phyloP scores from a whole-genome alignment of 1,140 invertebrate species.

The Aphelenchoides besseyi region DNA sequence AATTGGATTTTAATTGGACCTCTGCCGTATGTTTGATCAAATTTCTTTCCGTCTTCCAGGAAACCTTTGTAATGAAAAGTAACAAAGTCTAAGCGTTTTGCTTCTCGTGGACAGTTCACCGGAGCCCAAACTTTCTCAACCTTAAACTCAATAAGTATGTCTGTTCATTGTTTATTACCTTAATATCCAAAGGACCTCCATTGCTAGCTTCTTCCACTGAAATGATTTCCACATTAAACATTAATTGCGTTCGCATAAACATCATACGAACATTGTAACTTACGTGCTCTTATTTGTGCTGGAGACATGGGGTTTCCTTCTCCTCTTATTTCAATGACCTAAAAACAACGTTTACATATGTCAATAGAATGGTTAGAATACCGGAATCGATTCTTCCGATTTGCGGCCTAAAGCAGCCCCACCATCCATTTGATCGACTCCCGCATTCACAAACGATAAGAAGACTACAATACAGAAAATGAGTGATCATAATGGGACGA shows the following conservation, averaged over 20 bases:
- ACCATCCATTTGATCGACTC: neutral
- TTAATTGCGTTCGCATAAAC: too few species aligned
- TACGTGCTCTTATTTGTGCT: conserved; percentile 60
- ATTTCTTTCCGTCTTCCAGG: conserved; percentile 59
- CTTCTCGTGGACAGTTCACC: conserved; percentile 46
- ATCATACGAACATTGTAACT: too few species aligned
- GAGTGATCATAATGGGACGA: too few species aligned
- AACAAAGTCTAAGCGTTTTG: conserved; percentile 56
- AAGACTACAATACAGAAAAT: neutral
- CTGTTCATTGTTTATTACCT: conserved; percentile 40
- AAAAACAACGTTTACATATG: too few species aligned
- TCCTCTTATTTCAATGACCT: conserved; percentile 59
- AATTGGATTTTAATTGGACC: conserved; percentile 58
- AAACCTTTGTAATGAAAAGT: conserved; percentile 63
- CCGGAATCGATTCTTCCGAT: conserved; percentile 55
- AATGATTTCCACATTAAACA: too few species aligned
- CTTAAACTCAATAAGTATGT: conserved; percentile 20
- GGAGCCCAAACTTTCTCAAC: conserved; percentile 55
- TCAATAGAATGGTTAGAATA: too few species aligned
- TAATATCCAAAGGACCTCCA: conserved; percentile 61
- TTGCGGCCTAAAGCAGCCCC: conserved; percentile 31
- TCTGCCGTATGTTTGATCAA: conserved; percentile 60
- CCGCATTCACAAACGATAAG: neutral
- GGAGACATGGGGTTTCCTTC: conserved; percentile 62
- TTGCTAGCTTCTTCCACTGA: conserved; percentile 55